phyloP scores from a whole-genome alignment of 2,888 invertebrate genomes.

The Cheilosia vulpina region DNA sequence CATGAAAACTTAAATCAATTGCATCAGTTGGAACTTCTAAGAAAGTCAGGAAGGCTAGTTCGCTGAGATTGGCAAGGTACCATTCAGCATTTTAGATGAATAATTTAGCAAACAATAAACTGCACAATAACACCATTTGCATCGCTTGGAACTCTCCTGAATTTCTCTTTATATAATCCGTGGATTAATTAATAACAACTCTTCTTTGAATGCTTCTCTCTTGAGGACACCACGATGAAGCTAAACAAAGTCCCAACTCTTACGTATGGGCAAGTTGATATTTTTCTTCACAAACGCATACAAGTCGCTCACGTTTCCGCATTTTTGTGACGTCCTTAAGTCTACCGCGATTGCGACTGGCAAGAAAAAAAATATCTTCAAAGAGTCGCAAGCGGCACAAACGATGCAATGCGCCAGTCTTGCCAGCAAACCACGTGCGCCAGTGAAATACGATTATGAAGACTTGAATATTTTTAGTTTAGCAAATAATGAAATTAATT shows the following conservation, averaged over 20 bases:
- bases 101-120: not conserved
- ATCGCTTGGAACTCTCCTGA: not conserved
- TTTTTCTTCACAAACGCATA: conserved; percentile 12
- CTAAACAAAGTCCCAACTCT: conserved; percentile 7
- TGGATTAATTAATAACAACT: conserved; percentile 16
- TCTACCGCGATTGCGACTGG: not conserved
- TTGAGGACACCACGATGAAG: not conserved
- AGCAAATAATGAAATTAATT: conserved; percentile 42
- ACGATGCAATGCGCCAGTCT: not conserved
- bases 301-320: conserved; percentile 32
- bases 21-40: no score
- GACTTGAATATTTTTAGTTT: conserved; percentile 17
- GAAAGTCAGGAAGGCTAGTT: no score
- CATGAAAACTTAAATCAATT: no score
- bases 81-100: not conserved
- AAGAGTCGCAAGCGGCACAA: conserved; percentile 3
- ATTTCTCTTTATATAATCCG: not conserved
- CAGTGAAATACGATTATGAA: conserved; percentile 30
- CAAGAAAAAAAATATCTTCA: not conserved
- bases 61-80: no score
- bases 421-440: not conserved
- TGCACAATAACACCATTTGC: not conserved
- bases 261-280: not conserved
- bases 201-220: not conserved
- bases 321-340: conserved; percentile 22